Evolutionary conservation across 2,888 invertebrate species (phyloP), one percentile per base, ranked within the genome.

Genomic region (Perdita meconis): DNA sequence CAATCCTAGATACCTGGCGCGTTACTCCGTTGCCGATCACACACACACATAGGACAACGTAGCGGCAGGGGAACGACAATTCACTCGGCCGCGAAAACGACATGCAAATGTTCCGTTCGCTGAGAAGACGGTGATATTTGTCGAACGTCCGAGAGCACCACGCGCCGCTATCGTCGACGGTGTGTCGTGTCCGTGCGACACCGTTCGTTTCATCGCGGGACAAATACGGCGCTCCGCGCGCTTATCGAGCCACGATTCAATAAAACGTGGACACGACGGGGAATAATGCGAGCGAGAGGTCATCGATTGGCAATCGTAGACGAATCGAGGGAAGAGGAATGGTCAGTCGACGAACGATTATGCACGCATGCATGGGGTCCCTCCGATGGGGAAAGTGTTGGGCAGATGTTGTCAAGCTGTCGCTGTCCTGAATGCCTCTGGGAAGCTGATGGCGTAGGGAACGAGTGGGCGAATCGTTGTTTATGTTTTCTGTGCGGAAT

Each of bases 1-100:
- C 79, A 73, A 80, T 80, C 73, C 79, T 80, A 80, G 79, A 75
- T 44, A 38, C 57, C 16, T 26, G 10, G 12, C 34, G 6, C 40
- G 16, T 63, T 53, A 36, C 60, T 24, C 8, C 26, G 30, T 30
- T 10, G 22, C 19, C 42, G 38, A 22, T 13, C 16, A 2, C 6
- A 30, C 40, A 19, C 53, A n/a, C n/a, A n/a, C n/a, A n/a, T n/a
- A n/a, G n/a, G n/a, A n/a, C n/a, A n/a, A n/a, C n/a, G n/a, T n/a
- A n/a, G n/a, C n/a, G n/a, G n/a, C n/a, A n/a, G 47, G 50, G 16
- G 47, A 22, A 30, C 47, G 19, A 72, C n/a, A 38, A 61, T 38
- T 56, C 36, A 12, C 19, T 3, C 19, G 47, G 36, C 40, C 24
- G 24, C 42, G 59, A 26, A 30, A 65, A 26, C 55, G 55, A 55